Percentiles rank a stretch among this genome's conserved stretches.
These are phyloP conservation scores for Apodemus sylvaticus DNA, from an alignment of 2,113 vertebrate genomes.

Conservation along the genomic window DNA sequence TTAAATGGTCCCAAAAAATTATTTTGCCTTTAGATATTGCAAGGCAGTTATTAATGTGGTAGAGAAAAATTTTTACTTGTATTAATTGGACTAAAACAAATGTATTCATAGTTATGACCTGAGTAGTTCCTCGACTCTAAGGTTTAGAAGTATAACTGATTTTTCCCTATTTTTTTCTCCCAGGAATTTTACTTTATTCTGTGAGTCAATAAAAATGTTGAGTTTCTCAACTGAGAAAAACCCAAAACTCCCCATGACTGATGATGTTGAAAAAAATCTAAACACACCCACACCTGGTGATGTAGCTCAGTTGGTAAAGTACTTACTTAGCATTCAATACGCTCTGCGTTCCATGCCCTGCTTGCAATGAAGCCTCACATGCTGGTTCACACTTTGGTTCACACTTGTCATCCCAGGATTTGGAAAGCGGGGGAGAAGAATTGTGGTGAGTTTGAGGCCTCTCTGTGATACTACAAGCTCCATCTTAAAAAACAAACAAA, in stretches of 20 bases:
- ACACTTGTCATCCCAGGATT: not conserved
- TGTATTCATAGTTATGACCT: not conserved
- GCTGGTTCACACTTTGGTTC: not conserved
- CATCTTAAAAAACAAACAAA: not conserved
- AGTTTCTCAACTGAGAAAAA: not conserved
- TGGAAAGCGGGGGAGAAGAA: not conserved
- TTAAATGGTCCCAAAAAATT: constrained; percentile 2
- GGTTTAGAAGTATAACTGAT: not conserved
- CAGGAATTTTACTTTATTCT: not conserved
- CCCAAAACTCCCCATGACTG: not conserved
- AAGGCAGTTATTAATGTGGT: not conserved
- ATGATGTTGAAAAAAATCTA: not conserved
- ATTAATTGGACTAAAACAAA: not conserved
- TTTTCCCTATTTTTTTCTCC: not conserved
- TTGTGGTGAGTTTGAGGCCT: no score
- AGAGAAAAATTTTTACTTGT: not conserved
- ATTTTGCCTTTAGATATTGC: constrained; percentile 17
- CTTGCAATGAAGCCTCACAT: fast-evolving
- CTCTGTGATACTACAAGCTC: not conserved
- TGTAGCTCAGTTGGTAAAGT: not conserved
- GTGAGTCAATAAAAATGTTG: not conserved
- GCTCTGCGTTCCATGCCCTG: no score
- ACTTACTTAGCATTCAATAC: no score
- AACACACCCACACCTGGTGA: not conserved
- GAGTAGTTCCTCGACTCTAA: not conserved